Evolutionary conservation across 2,113 vertebrate species (phyloP), one percentile per base, ranked within the genome.

Genomic region (Hepsetus odoe): DNA sequence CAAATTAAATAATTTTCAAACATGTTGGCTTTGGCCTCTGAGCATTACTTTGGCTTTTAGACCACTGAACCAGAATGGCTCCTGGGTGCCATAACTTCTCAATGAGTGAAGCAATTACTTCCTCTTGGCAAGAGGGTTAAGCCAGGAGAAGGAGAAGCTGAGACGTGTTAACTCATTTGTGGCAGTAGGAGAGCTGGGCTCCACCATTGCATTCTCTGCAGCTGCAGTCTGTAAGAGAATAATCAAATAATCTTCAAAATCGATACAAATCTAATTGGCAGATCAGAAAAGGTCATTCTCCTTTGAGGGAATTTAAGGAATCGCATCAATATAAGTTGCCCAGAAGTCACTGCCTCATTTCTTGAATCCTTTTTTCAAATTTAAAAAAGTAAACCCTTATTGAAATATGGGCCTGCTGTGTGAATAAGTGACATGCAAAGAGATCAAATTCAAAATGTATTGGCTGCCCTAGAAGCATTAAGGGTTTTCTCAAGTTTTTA

Each of bases 61-160:
- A 18, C 22, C 7, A 5, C 46, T 67, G 44, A 11, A 28, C 61
- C 33, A 20, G 69, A 59, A 71, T 33, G 11, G 1, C 20, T 12
- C 38, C 26, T 22, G 59, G 26, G 49, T 4, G 16, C n/a, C 24
- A 30, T 16, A 44, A 51, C 71, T 12, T 46, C n/a, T 16, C 66
- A 67, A 32, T 65, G 58, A 72, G 18, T 9, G 3, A 26, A 55
- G 13, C 20, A 1, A 18, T 76, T 22, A 67, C 35, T 83, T 85
- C 80, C 82, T 85, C 66, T 85, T 88, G 79, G 81, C 61, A 59
- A 85, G 59, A 6, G 77, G 66, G 33, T 83, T 88, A 1, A 90
- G 65, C 86, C 89, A 88, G 59, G 87, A 90, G 85, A 89, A 88
- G 73, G 68, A 86, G 84, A 89, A 88, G 62, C 74, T 86, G 75